Conservation (phyloP, 1,140 invertebrate genomes). For the Portunus trituberculatus region DNA sequence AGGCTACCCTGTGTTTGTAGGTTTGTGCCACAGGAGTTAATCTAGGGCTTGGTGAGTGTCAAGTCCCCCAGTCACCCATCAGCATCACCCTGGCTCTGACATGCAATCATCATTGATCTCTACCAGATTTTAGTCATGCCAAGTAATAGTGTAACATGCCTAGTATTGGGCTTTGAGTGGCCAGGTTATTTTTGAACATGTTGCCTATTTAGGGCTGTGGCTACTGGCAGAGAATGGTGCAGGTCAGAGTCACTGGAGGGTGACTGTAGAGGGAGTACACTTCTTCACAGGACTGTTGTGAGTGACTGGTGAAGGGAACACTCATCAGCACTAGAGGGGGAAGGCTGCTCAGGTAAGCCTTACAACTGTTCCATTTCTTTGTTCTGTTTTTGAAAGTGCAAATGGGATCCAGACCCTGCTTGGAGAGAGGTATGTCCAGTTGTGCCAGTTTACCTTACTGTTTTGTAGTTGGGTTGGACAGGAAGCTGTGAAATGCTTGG, state of each 20-base stretch:
- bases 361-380: conserved; percentile 69
- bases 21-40: conserved; percentile 40
- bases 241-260: neutral
- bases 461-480: conserved; percentile 69
- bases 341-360: conserved; percentile 75
- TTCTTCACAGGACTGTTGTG: conserved; percentile 16
- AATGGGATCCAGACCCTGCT: conserved; percentile 74
- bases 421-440: conserved; percentile 75
- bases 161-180: no score
- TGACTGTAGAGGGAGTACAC: no score
- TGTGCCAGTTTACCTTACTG: conserved; percentile 74
- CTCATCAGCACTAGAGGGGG: conserved; percentile 68
- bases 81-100: neutral
- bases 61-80: conserved; percentile 28
- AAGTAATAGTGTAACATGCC: no score
- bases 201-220: neutral
- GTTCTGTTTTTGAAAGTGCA: conserved; percentile 74
- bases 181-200: no score
- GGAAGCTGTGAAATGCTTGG: conserved; percentile 32
- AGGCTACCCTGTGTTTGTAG: conserved; percentile 43
- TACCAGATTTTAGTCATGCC: no score
- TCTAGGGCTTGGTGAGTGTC: conserved; percentile 57
- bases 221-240: neutral
- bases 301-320: conserved; percentile 43
- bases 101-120: neutral